Evolutionary conservation across 92 coral and sea anemone species (phyloP).

Genomic region (Epizoanthus scotinus): DNA sequence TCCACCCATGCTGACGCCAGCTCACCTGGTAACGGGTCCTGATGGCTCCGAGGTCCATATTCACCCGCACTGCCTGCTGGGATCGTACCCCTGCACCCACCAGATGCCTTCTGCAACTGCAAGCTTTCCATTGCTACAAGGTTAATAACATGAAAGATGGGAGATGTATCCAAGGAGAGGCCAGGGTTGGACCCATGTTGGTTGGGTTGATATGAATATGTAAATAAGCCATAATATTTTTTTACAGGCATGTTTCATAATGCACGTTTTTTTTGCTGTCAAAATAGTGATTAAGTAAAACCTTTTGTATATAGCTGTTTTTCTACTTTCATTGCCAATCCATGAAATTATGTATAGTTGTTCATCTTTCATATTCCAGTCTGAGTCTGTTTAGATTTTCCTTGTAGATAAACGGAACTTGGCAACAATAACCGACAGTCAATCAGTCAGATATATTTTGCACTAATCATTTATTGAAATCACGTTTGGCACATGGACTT

Average conservation of each 20-base stretch:
- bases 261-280: too few relatives aligned
- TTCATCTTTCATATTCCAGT: too few relatives aligned
- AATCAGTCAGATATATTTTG: neutral
- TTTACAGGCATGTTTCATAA: too few relatives aligned
- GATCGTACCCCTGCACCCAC: conserved; percentile 72
- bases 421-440: neutral
- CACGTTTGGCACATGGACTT: neutral
- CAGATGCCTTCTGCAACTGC: conserved; percentile 49
- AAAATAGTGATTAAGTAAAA: too few relatives aligned
- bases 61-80: conserved; percentile 89
- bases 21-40: conserved; percentile 68
- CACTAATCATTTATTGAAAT: neutral
- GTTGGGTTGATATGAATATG: too few relatives aligned
- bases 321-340: too few relatives aligned
- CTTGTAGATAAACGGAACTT: too few relatives aligned
- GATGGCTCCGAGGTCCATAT: conserved; percentile 74
- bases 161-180: neutral
- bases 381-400: too few relatives aligned
- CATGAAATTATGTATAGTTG: too few relatives aligned
- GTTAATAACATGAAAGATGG: neutral
- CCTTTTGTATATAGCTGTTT: too few relatives aligned
- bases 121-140: conserved; percentile 30
- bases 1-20: conserved; percentile 64
- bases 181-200: neutral
- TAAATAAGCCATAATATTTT: too few relatives aligned